Conservation (phyloP, 1,140 invertebrate species). For the Sycophila sp. region DNA sequence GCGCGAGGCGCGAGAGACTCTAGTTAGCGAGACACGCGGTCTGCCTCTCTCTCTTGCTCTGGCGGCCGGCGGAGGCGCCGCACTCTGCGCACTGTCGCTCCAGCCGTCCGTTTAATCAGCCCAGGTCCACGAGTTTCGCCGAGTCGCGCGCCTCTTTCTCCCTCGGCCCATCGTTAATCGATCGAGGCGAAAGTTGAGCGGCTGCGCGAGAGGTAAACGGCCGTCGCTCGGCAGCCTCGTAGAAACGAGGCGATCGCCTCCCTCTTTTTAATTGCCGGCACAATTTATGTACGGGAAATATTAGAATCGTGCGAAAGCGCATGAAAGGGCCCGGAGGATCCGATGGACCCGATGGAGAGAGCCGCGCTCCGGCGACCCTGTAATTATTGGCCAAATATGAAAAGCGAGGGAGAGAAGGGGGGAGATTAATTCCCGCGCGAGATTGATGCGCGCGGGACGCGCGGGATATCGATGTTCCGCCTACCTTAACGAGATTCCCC, state of each 20-base stretch:
- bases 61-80: slow-evolving; percentile 15
- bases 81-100: slow-evolving; percentile 7
- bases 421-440: slow-evolving; percentile 35
- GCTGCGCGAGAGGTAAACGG: neutral
- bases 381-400: slow-evolving; percentile 65
- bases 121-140: no score
- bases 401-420: slow-evolving; percentile 55
- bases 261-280: slow-evolving; percentile 59
- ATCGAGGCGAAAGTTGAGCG: neutral
- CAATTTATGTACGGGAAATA: slow-evolving; percentile 63
- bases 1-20: slow-evolving; percentile 7
- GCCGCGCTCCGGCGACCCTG: slow-evolving; percentile 46
- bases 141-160: neutral
- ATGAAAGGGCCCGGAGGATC: slow-evolving; percentile 47
- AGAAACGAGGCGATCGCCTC: slow-evolving; percentile 15
- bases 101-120: no score
- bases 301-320: slow-evolving; percentile 64
- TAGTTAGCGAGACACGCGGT: slow-evolving; percentile 30
- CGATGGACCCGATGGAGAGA: slow-evolving; percentile 12
- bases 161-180: neutral
- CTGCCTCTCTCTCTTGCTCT: no score
- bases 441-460: slow-evolving; percentile 40
- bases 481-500: slow-evolving; percentile 58
- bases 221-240: neutral
- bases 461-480: slow-evolving; percentile 51